Conservation (phyloP, 2,888 invertebrate genomes). For the Arge pagana region DNA sequence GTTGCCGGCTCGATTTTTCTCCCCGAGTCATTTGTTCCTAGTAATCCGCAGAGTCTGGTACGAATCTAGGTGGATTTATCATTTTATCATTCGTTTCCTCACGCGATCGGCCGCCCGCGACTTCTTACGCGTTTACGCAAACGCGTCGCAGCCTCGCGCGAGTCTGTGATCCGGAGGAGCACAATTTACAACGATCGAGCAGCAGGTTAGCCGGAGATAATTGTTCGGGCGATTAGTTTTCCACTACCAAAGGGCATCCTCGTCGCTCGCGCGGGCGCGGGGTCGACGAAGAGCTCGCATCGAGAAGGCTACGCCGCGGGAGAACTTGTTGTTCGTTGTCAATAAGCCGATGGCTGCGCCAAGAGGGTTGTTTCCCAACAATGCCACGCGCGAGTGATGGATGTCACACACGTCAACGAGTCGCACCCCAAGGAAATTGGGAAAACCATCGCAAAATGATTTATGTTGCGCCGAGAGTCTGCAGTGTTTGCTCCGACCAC, state of each 20-base stretch:
- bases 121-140: no score
- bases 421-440: conserved; percentile 30
- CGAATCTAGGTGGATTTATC: conserved; percentile 1
- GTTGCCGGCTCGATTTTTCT: conserved; percentile 18
- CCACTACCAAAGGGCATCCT: neutral
- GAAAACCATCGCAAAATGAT: conserved; percentile 34
- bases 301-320: neutral
- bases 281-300: neutral
- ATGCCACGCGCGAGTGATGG: conserved; percentile 28
- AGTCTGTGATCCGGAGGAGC: no score
- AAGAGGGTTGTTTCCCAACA: conserved; percentile 22
- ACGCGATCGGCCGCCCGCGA: no score
- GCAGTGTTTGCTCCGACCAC: neutral
- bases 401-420: conserved; percentile 37
- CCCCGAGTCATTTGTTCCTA: conserved; percentile 22
- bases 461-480: conserved; percentile 30
- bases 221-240: conserved; percentile 4
- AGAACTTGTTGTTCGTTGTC: conserved; percentile 14
- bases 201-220: no score
- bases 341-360: conserved; percentile 11
- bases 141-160: no score
- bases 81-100: no score
- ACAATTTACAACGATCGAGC: no score
- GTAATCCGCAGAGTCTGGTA: conserved; percentile 8
- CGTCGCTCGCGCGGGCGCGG: neutral